Evolutionary conservation across 2,888 invertebrate species (phyloP), one percentile per base, ranked within the genome.

Genomic region (Cactoblastis cactorum): DNA sequence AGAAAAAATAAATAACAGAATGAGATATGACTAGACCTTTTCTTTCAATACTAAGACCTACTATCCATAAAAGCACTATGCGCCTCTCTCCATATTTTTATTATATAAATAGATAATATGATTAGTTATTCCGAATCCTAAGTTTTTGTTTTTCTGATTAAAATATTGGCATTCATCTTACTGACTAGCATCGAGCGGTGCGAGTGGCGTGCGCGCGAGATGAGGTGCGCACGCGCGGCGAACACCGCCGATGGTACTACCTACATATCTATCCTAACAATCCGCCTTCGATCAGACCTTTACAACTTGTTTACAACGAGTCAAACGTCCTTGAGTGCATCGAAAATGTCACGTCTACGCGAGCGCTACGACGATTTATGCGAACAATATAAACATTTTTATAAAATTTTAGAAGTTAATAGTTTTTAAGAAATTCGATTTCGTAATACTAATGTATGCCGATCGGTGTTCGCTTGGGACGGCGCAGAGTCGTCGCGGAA

Each of bases 41-140:
- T 82, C 85, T 83, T 81, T 82, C 82, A 75, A 71, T 77, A 74
- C 86, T 88, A 88, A 76, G 72, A 80, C 71, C 88, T 89, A 89
- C 84, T 69, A 75, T 83, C 83, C 81, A 86, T 87, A 87, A 80
- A 89, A 88, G 89, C 89, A 87, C 89, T 89, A 89, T 85, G 87
- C 89, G 86, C 87, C 77, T 84, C 83, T 88, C 81, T 85, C 76
- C 85, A 80, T 85, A 84, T 83, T 77, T 74, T 84, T 79, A 84
- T 80, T 77, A 83, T 85, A 88, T 87, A 88, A 87, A 88, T 88
- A 87, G 83, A 83, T 83, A 76, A 74, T 83, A 87, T 83, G 80
- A 84, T 84, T 88, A 86, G 82, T 88, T 84, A 85, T 73, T 80
- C 72, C 82, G 69, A 84, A 85, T 74, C 74, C 83, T 89, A 89